A percentile compares a stretch with the other conserved stretches of the same genome.
These are phyloP conservation scores for Plutomurus gul DNA, from an alignment of 1,140 invertebrate genomes.

Conservation along the genomic window DNA sequence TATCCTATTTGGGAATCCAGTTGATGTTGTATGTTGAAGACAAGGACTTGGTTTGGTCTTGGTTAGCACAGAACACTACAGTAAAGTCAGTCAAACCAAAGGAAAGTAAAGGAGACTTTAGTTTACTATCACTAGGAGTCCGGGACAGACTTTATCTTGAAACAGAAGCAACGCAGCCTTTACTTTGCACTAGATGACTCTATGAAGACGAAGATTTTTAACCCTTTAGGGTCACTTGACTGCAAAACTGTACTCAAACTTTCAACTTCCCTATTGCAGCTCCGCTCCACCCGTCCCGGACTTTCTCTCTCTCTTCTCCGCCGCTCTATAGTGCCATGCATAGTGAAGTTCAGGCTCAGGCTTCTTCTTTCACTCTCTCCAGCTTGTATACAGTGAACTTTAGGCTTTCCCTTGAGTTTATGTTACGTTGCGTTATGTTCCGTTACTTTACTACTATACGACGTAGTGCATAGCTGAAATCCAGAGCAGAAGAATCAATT, in stretches of 20 bases:
- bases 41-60: neutral
- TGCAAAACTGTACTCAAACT: constrained; percentile 27
- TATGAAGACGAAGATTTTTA: constrained; percentile 28
- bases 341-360: neutral
- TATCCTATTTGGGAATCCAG: neutral
- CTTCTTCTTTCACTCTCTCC: neutral
- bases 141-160: neutral
- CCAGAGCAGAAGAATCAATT: constrained; percentile 28
- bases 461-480: neutral
- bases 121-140: neutral
- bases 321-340: neutral
- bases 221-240: constrained; percentile 28
- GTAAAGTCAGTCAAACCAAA: neutral
- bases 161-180: constrained; percentile 8
- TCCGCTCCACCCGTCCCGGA: neutral
- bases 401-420: neutral
- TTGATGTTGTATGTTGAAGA: neutral
- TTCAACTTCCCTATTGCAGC: constrained; percentile 7
- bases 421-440: neutral
- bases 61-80: neutral
- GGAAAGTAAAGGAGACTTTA: neutral
- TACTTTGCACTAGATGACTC: constrained; percentile 19
- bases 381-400: neutral
- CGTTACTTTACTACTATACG: neutral
- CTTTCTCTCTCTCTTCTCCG: constrained; percentile 16